Evolutionary conservation across 2,888 invertebrate genomes (phyloP).

Genomic region (Oasisia sp.): DNA sequence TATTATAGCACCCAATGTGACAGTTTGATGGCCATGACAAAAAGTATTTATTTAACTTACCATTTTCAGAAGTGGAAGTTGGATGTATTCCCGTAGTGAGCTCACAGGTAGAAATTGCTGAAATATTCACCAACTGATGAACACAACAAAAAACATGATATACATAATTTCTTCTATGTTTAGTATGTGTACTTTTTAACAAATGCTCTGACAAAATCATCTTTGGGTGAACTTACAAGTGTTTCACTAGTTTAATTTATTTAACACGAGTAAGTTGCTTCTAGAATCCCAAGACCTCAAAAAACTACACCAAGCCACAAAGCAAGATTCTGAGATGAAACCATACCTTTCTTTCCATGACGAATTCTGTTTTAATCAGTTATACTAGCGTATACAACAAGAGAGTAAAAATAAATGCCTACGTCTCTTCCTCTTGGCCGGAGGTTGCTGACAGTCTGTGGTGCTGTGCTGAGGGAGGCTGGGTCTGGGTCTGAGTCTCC

Average conservation of each 20-base stretch:
- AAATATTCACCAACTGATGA: background rate
- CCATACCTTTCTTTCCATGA: too few species aligned
- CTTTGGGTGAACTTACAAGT: too few species aligned
- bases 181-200: too few species aligned
- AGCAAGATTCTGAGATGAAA: too few species aligned
- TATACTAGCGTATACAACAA: background rate
- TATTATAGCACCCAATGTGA: background rate
- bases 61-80: background rate
- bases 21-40: background rate
- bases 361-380: background rate
- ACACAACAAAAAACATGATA: too few species aligned
- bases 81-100: background rate
- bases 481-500: background rate
- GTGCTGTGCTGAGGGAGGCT: background rate
- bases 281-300: too few species aligned
- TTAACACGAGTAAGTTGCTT: too few species aligned
- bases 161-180: too few species aligned
- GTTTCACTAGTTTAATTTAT: too few species aligned
- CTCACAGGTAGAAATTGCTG: background rate
- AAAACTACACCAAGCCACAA: too few species aligned
- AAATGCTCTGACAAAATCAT: too few species aligned
- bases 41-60: background rate
- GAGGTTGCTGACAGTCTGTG: background rate
- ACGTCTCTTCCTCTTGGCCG: background rate
- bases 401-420: background rate